These are phyloP conservation scores for Chloroceryle amazona DNA, from an alignment of 2,797 vertebrate genomes.

Conservation along the genomic window DNA sequence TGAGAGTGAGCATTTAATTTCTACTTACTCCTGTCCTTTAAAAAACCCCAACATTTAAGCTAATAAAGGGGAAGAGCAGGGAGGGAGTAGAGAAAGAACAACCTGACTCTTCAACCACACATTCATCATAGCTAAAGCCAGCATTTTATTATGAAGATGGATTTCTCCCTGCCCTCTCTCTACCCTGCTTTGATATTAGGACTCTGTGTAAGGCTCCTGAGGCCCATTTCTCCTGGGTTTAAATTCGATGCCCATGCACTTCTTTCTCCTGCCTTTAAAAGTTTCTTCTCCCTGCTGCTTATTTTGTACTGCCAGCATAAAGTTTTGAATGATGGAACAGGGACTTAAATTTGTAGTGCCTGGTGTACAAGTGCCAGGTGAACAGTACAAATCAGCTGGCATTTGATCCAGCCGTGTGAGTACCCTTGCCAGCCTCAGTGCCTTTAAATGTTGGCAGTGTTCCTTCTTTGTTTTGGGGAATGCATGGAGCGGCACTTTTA, in stretches of 20 bases:
- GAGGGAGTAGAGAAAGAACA: background rate
- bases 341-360: background rate
- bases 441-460: background rate
- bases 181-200: background rate
- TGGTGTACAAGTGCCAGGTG: accelerated
- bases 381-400: background rate
- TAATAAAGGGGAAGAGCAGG: background rate
- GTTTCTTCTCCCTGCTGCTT: background rate
- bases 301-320: background rate
- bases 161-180: background rate
- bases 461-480: conserved; percentile 11
- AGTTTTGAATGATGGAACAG: background rate
- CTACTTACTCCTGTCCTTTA: background rate
- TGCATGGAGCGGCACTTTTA: background rate
- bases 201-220: background rate
- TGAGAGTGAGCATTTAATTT: conserved; percentile 62
- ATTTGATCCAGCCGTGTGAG: background rate
- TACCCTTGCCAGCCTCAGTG: background rate
- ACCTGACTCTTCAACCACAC: background rate
- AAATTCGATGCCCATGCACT: background rate
- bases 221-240: background rate
- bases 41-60: background rate
- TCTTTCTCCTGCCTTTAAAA: background rate
- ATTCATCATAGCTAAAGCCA: background rate
- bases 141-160: background rate